These are phyloP conservation scores for Andricus curvator DNA, from an alignment of 2,888 invertebrate species.

Conservation along the genomic window DNA sequence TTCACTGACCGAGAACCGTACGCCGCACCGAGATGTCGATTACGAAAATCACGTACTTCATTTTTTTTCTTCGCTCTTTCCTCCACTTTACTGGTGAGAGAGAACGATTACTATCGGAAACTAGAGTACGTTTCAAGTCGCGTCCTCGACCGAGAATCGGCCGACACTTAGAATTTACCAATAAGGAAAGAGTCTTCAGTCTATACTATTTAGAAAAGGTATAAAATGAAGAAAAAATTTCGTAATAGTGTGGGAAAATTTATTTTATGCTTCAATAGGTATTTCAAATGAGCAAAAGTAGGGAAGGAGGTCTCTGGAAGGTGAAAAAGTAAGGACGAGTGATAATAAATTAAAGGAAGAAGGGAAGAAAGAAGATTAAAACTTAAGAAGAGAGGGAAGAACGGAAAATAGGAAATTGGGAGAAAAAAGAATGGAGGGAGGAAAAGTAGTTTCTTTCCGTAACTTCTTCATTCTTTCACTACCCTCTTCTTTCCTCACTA, in stretches of 20 bases:
- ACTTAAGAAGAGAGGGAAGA: no score
- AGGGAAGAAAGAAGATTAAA: no score
- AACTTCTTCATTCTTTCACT: no score
- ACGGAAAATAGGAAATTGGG: no score
- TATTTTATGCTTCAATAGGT: background rate
- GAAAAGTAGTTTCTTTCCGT: no score
- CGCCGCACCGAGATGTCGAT: conserved; percentile 48
- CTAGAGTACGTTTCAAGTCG: conserved; percentile 6
- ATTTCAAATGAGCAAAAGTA: background rate
- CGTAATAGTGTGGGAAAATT: background rate
- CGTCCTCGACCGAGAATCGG: conserved; percentile 49
- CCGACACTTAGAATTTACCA: conserved; percentile 10
- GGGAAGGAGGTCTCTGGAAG: background rate
- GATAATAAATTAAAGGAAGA: no score
- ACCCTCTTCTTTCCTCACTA: no score
- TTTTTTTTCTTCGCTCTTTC: conserved; percentile 40
- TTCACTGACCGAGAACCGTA: conserved; percentile 70
- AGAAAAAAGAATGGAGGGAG: no score
- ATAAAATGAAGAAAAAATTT: background rate
- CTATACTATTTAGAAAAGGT: background rate
- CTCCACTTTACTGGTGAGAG: conserved; percentile 2
- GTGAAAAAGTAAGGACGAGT: no score
- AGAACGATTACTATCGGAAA: conserved; percentile 26
- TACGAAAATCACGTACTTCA: conserved; percentile 59
- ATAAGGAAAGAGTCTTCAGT: background rate